Base-by-base conservation (phyloP, 2,113 vertebrate genomes). In the Pomatorhinus ruficollis region DNA sequence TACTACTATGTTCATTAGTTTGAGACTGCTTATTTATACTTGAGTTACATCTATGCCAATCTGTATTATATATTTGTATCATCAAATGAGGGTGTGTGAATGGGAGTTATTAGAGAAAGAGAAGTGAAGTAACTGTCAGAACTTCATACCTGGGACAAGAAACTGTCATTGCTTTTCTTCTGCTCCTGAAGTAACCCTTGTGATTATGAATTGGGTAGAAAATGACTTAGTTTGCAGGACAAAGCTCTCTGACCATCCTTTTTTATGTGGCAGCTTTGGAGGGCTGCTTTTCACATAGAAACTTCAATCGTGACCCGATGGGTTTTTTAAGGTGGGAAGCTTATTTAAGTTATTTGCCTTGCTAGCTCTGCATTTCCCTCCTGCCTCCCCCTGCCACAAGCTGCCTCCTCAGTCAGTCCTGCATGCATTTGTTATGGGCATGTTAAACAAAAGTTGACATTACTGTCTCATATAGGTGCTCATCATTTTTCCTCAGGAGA, bases 231-330 rank as follows among this genome's bases (percentile, higher is more conserved):
- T 83, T 83, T 90, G 42, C 66, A 80, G 27, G 63, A 83, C 50
- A 92, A 90, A 92, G 42, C 18, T 93, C 31, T 92, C 37, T 49
- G 65, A 31, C 45, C 49, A 56, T 57, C n/a, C 49, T 69, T 82
- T 93, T 72, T 76, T 37, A 57, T 39, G 28, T 76, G 37, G 49
- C 81, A 89, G n/a, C 57, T 44, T 95, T 94, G 83, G 37, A 61
- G 28, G 42, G 71, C 42, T 85, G 54, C 57, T 92, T 96, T 90
- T 90, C 79, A 92, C 83, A 35, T 33, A 39, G 92, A 87, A 90
- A 94, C 83, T 93, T 88, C n/a, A 90, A 74, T 83, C 83, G 63
- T 83, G 57, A 53, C 37, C 61, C 52, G 33, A 60, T 70, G 33
- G 0, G 0, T 74, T 80, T 88, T 90, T 80, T 37, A 60, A 86